Conservation (phyloP, 2,113 vertebrate species). For the Lophotis ruficrista region DNA sequence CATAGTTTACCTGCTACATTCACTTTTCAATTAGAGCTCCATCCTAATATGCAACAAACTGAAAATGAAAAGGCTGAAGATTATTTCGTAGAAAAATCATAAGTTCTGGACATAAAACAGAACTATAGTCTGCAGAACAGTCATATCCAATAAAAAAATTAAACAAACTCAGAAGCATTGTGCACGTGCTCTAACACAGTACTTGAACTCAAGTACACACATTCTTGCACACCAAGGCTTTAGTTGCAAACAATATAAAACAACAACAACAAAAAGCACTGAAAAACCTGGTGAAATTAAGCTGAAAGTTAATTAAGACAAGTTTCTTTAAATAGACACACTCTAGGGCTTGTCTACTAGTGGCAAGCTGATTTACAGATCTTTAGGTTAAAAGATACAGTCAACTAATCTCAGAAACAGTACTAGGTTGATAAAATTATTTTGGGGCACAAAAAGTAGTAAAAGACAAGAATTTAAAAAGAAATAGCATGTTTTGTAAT, state of each 20-base stretch:
- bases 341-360: not conserved
- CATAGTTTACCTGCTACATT: not conserved
- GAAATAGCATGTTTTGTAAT: not conserved
- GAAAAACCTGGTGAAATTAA: not conserved
- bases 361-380: not conserved
- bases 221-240: not conserved
- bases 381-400: not conserved
- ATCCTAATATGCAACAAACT: not conserved
- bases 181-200: not conserved
- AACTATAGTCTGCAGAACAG: not conserved
- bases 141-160: too few relatives aligned
- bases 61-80: not conserved
- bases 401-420: not conserved
- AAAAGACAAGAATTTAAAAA: not conserved
- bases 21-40: not conserved
- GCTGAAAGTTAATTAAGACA: too few relatives aligned
- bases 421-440: not conserved
- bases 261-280: not conserved
- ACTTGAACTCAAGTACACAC: not conserved
- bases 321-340: not conserved
- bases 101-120: not conserved
- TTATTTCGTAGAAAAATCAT: not conserved
- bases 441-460: not conserved
- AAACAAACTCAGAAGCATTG: not conserved
- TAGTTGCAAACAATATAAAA: not conserved